Percentiles rank a stretch among this genome's conserved stretches.
Conservation (phyloP, 2,888 invertebrate genomes). For the Scaptomyza tumidula region DNA sequence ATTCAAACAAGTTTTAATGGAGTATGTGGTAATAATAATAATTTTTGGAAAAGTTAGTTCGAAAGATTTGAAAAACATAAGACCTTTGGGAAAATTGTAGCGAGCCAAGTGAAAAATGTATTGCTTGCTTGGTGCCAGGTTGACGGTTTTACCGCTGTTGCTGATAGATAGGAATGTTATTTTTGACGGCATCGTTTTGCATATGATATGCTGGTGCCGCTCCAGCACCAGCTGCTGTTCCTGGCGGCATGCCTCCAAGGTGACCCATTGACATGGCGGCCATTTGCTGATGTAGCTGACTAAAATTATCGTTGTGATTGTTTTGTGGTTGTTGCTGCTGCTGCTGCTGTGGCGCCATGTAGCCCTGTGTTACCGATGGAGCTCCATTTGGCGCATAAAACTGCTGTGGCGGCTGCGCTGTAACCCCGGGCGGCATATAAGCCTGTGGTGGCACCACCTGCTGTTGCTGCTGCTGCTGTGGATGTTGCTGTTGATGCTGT, state of each 20-base stretch:
- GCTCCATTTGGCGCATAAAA: slow-evolving; percentile 66
- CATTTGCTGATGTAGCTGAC: slow-evolving; percentile 81
- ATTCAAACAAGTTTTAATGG: slow-evolving; percentile 17
- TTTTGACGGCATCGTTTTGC: slow-evolving; percentile 82
- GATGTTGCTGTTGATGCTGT: slow-evolving; percentile 64
- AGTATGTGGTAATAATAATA: slow-evolving; percentile 7
- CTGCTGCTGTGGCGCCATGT: slow-evolving; percentile 61
- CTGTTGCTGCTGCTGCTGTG: slow-evolving; percentile 36
- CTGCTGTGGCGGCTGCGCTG: slow-evolving; percentile 47
- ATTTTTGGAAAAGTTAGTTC: neutral
- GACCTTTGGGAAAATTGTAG: slow-evolving; percentile 26
- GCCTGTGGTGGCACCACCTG: slow-evolving; percentile 55
- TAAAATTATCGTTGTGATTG: slow-evolving; percentile 68
- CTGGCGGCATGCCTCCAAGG: slow-evolving; percentile 50
- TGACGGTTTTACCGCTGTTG: slow-evolving; percentile 84
- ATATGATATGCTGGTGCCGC: slow-evolving; percentile 78
- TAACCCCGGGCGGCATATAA: slow-evolving; percentile 47
- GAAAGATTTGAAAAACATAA: slow-evolving; percentile 14
- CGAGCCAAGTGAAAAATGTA: slow-evolving; percentile 24
- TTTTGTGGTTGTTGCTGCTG: slow-evolving; percentile 48
- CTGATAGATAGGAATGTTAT: slow-evolving; percentile 85
- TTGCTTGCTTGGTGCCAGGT: slow-evolving; percentile 2
- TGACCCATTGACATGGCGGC: slow-evolving; percentile 73
- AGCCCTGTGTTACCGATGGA: slow-evolving; percentile 55
- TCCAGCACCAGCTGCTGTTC: slow-evolving; percentile 31